These are phyloP conservation scores for Hirtodrosophila cameraria DNA, from an alignment of 2,888 invertebrate genomes.

Conservation along the genomic window DNA sequence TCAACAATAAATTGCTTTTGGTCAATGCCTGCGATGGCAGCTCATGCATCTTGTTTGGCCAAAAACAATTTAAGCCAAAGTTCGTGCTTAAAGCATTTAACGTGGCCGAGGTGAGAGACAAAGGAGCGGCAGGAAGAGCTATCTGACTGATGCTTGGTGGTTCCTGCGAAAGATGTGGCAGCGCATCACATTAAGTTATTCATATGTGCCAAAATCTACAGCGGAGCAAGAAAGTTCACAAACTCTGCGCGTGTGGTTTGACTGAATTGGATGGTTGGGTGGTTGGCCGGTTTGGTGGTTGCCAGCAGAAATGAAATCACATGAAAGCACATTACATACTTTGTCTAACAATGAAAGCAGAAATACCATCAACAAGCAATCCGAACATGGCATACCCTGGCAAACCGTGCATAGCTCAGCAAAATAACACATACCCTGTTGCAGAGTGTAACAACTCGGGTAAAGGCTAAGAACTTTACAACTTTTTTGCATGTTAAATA, in stretches of 20 bases:
- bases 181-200: slow-evolving; percentile 53
- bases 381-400: slow-evolving; percentile 39
- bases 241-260: slow-evolving; percentile 19
- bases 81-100: slow-evolving; percentile 39
- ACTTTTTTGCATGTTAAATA: slow-evolving; percentile 71
- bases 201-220: slow-evolving; percentile 52
- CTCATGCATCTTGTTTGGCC: slow-evolving; percentile 50
- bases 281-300: background rate
- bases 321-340: slow-evolving; percentile 65
- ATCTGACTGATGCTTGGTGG: background rate
- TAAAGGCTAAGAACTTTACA: slow-evolving; percentile 51
- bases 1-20: slow-evolving; percentile 74
- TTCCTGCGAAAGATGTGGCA: slow-evolving; percentile 1
- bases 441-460: slow-evolving; percentile 6
- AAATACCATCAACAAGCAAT: slow-evolving; percentile 18
- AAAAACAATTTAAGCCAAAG: slow-evolving; percentile 38
- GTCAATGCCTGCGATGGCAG: slow-evolving; percentile 55
- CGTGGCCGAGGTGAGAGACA: background rate
- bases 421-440: too few relatives aligned
- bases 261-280: background rate
- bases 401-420: slow-evolving; percentile 4
- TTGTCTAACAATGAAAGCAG: slow-evolving; percentile 44
- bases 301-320: slow-evolving; percentile 55
- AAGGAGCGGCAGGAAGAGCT: background rate
- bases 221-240: slow-evolving; percentile 24